A percentile compares a stretch with the other conserved stretches of the same genome.
Conservation (phyloP, 2,888 invertebrate genomes). For the Dione vanillae region DNA sequence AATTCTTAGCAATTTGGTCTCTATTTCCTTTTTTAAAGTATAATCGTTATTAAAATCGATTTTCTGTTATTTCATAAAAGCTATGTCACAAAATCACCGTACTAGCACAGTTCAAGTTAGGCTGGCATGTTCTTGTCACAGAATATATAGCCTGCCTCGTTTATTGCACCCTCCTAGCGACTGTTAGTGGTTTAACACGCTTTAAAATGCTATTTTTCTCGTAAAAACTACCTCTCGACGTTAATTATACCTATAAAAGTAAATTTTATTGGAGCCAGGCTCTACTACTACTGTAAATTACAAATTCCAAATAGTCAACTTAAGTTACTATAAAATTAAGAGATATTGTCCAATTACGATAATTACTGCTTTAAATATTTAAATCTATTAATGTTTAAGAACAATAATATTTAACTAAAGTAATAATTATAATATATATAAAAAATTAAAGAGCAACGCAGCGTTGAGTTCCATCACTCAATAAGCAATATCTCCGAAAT, state of each 20-base stretch:
- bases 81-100: background rate
- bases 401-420: background rate
- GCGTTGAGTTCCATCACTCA: too few species aligned
- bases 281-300: constrained; percentile 23
- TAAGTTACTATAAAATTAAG: constrained; percentile 20
- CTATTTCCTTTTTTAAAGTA: background rate
- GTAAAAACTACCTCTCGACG: constrained; percentile 20
- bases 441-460: too few species aligned
- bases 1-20: background rate
- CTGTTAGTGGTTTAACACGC: constrained; percentile 58
- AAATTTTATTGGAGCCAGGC: constrained; percentile 19
- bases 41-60: background rate
- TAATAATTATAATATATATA: background rate
- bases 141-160: constrained; percentile 63
- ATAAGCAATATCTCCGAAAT: too few species aligned
- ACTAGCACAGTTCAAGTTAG: constrained; percentile 46
- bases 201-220: constrained; percentile 27
- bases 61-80: background rate
- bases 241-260: constrained; percentile 28
- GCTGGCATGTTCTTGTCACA: constrained; percentile 53
- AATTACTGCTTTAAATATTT: background rate
- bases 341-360: constrained; percentile 23
- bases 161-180: constrained; percentile 64
- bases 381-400: background rate
- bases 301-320: constrained; percentile 19